Conservation (phyloP, 2,888 invertebrate species). For the Hartigia nigra region DNA sequence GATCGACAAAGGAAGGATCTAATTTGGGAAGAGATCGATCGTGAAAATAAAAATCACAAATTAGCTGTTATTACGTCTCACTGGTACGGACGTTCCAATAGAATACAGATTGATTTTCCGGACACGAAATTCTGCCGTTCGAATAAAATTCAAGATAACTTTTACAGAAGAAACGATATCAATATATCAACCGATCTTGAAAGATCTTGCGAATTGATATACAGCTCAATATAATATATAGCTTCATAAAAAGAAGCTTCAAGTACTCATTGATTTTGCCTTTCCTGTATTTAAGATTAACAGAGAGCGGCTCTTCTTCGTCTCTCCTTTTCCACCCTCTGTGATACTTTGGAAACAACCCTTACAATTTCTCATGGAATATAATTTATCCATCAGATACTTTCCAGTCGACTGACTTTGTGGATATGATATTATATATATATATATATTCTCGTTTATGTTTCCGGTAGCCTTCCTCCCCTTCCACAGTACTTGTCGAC, state of each 20-base stretch:
- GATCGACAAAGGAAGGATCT: conserved; percentile 42
- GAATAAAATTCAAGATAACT: conserved; percentile 37
- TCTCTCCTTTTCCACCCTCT: not conserved
- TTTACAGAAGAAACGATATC: conserved; percentile 39
- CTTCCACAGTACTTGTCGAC: not conserved
- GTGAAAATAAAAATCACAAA: conserved; percentile 46
- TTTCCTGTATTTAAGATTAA: not conserved
- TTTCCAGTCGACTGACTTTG: not conserved
- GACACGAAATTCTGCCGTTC: conserved; percentile 45
- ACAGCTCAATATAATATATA: no score
- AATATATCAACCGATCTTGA: conserved; percentile 26
- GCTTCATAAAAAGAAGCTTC: no score
- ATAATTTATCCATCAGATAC: not conserved
- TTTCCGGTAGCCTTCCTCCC: not conserved
- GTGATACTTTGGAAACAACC: no score
- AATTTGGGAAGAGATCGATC: conserved; percentile 47
- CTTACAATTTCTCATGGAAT: no score
- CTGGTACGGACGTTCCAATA: conserved; percentile 52
- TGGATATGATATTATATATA: no score
- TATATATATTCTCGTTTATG: no score
- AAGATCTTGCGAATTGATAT: conserved; percentile 6
- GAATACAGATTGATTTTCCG: conserved; percentile 45
- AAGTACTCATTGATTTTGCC: no score
- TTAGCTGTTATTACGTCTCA: conserved; percentile 44
- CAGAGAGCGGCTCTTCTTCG: not conserved